Base-by-base conservation (phyloP, 2,888 invertebrate genomes). In the Trichogramma dendrolimi region DNA sequence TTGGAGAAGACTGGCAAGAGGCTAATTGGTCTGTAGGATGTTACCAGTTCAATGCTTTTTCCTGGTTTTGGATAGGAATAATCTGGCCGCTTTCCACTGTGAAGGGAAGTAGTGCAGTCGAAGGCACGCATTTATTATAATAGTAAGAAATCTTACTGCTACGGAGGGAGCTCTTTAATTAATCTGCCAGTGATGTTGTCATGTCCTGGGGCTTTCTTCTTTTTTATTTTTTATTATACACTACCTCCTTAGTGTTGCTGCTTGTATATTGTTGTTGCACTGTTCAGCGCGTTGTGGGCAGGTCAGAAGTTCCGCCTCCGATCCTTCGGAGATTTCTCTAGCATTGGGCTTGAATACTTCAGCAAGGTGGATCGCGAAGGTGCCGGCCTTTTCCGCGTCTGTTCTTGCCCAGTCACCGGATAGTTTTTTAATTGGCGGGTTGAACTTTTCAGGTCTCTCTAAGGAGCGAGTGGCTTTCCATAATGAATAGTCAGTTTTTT, bases 111-210 rank as follows among this genome's bases (percentile, higher is more conserved):
- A 69, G 4, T 61, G 55, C 39, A 69, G 42, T 65, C 68, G 56
- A 2, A 71, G 8, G n/a, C 67, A 7, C 40, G 73, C 69, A 54
- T 73, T 73, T 8, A 67, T 66, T 1, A 72, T 50, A n/a, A 64
- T 58, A 4, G 70, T 68, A 4, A 75, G 44, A 42, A 64, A 61
- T 1, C 64, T 44, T 7, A 71, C 58, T 4, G 62, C 68, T 58
- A 69, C 69, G 61, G 41, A 51, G 7, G 72, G 69, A 10, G 71
- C 66, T 39, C 69, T 61, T 63, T 70, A 70, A 0, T 70, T 57
- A 4, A 71, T 42, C 8, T 64, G 58, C 0, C 68, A 11, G 67
- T 71, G 4, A 73, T 71, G 27, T 68, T 60, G 55, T 72, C 73
- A 39, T 63, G 67, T 5, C 69, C 70, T 27, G 71, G 66, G 4